These are phyloP conservation scores for Emydura subglobosa DNA, from an alignment of 2,113 vertebrate genomes.

Conservation along the genomic window DNA sequence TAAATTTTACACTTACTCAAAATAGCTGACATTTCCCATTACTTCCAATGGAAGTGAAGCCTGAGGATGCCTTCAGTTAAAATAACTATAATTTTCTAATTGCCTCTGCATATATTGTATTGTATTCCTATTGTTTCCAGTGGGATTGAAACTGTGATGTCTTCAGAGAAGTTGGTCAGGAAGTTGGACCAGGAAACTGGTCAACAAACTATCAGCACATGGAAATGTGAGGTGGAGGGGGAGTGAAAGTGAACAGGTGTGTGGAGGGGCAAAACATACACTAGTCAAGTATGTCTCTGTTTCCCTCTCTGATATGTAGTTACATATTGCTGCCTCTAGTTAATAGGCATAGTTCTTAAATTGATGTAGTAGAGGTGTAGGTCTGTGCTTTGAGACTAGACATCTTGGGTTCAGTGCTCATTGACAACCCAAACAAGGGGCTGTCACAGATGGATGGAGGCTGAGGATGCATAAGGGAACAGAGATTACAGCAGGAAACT, in stretches of 20 bases:
- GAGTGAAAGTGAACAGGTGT: background rate
- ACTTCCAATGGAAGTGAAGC: accelerated
- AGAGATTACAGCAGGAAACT: background rate
- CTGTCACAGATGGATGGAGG: background rate
- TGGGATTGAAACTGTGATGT: background rate
- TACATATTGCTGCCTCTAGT: background rate
- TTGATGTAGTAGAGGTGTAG: background rate
- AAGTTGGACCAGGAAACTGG: background rate
- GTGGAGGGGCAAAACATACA: background rate
- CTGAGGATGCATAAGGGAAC: background rate
- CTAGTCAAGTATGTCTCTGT: background rate
- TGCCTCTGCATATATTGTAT: accelerated
- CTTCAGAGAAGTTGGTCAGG: background rate
- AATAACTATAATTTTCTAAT: background rate
- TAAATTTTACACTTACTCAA: background rate
- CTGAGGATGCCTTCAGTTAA: background rate
- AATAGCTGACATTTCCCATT: background rate
- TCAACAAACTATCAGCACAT: background rate
- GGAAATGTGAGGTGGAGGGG: background rate
- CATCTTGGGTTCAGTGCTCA: background rate
- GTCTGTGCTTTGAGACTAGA: background rate
- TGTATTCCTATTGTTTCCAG: background rate
- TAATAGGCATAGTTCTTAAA: background rate
- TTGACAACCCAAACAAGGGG: background rate
- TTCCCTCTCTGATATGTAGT: background rate